These are phyloP conservation scores for Tenthredo scrophulariae DNA, from an alignment of 2,888 invertebrate species.

Conservation along the genomic window DNA sequence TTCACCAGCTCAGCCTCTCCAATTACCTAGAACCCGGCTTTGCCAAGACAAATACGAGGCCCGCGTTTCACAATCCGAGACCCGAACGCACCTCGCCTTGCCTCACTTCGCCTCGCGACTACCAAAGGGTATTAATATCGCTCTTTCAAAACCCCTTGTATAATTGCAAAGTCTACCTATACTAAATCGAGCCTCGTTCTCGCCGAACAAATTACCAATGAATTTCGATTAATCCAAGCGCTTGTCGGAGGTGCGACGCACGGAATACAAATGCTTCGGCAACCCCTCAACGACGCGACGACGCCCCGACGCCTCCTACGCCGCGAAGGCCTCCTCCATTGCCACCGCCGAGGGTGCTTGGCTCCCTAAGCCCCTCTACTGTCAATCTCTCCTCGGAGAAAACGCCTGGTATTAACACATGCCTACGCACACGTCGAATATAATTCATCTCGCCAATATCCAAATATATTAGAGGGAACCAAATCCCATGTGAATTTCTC, in stretches of 20 bases:
- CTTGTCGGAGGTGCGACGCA: slow-evolving; percentile 55
- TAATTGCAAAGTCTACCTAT: slow-evolving; percentile 48
- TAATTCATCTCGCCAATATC: slow-evolving; percentile 34
- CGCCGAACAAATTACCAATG: slow-evolving; percentile 62
- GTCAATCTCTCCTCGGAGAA: slow-evolving; percentile 40
- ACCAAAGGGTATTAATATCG: slow-evolving; percentile 45
- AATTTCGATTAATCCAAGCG: slow-evolving; percentile 64
- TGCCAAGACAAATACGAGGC: slow-evolving; percentile 35
- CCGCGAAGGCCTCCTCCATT: slow-evolving; percentile 6
- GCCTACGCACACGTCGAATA: slow-evolving; percentile 48
- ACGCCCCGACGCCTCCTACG: slow-evolving; percentile 40
- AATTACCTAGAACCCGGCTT: slow-evolving; percentile 32
- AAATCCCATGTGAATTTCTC: neutral
- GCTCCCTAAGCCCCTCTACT: slow-evolving; percentile 48
- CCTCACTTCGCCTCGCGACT: neutral
- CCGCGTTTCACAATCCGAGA: slow-evolving; percentile 5
- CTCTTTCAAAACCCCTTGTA: slow-evolving; percentile 45
- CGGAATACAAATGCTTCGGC: slow-evolving; percentile 60
- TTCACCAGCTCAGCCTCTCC: slow-evolving; percentile 46
- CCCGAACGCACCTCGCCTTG: neutral
- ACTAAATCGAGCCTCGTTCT: slow-evolving; percentile 57
- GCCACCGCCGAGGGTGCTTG: slow-evolving; percentile 49
- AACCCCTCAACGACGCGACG: slow-evolving; percentile 42
- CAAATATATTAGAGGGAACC: slow-evolving; percentile 1
- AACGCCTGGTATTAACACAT: slow-evolving; percentile 36